Base-by-base conservation (phyloP, 2,797 vertebrate genomes). In the Amblyopsis hoosieri region DNA sequence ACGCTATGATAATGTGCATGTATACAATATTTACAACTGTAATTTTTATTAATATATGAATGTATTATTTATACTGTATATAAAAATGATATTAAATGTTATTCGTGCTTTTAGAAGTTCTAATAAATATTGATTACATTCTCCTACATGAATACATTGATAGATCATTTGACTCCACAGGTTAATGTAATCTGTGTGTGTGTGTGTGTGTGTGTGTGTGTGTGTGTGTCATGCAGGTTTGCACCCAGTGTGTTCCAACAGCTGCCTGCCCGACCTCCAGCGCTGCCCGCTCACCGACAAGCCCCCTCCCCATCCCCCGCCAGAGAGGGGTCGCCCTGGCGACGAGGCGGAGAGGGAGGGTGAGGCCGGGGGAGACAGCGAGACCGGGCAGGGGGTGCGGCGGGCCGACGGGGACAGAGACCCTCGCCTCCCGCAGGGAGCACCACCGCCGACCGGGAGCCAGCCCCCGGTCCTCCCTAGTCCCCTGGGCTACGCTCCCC, bases 381-480 rank as follows among this genome's bases (percentile, higher is more conserved):
- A 60, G 47, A 47, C 59, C 2, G 64, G 65, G 12, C 46, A 9
- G 12, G 52, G 9, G 12, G 23, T 6, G 31, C 17, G 7, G 14
- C 62, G 60, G 53, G 64, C 66, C 60, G 47, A 67, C 47, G 61
- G 37, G 54, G 71, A 70, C 48, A 67, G 9, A 1, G 54, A 78
- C 82, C 83, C 45, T 79, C 82, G 72, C 86, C 87, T 62, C 57
- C 57, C 33, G 33, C 33, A 37, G 33, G 33, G 5, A 37, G 11
- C 33, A 3, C 58, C 23, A 46, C 23, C 23, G 23, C 23, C 23
- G 23, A 51, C 15, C 14, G 31, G 3, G 33, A 8, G 33, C 33
- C 5, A 37, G 33, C 33, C 33, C 5, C 33, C 33, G 6, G 46
- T 3, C 33, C 33, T 5, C 12, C 1, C 12, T 7, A 3, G 2